Conservation (phyloP, 2,888 invertebrate species). For the Seira ritae region DNA sequence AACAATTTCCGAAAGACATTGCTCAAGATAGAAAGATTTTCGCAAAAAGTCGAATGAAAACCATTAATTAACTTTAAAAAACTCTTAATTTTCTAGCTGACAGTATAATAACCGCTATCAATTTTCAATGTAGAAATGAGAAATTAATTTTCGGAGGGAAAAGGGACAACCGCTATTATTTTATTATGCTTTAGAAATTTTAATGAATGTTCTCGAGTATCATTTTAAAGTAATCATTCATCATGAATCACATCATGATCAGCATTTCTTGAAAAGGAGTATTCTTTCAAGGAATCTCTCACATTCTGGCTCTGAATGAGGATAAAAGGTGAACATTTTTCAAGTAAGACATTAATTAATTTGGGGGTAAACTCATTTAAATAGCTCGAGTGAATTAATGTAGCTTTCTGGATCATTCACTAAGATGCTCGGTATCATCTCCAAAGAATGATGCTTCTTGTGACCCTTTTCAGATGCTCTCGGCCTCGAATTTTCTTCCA, state of each 20-base stretch:
- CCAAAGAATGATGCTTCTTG: background rate
- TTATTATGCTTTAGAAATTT: background rate
- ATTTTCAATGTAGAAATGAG: slow-evolving; percentile 31
- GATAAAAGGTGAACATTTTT: background rate
- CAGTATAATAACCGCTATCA: slow-evolving; percentile 45
- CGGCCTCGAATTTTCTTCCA: background rate
- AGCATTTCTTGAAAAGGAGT: background rate
- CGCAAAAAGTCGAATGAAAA: no score
- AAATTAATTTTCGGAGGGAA: slow-evolving; percentile 47
- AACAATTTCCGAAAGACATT: slow-evolving; percentile 17
- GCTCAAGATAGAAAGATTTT: background rate
- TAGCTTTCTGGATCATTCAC: background rate
- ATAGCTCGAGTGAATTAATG: background rate
- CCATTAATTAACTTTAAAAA: slow-evolving; percentile 44
- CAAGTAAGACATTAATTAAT: background rate
- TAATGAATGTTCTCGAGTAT: background rate
- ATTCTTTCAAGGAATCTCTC: background rate
- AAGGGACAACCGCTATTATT: background rate
- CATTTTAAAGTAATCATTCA: background rate
- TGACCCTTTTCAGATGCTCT: background rate
- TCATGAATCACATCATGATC: background rate
- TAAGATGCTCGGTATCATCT: background rate
- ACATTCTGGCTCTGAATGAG: background rate
- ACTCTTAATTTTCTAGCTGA: slow-evolving; percentile 48
- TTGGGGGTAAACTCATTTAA: background rate